Base-by-base conservation (phyloP, 2,797 vertebrate genomes). In the Antennarius maculatus region DNA sequence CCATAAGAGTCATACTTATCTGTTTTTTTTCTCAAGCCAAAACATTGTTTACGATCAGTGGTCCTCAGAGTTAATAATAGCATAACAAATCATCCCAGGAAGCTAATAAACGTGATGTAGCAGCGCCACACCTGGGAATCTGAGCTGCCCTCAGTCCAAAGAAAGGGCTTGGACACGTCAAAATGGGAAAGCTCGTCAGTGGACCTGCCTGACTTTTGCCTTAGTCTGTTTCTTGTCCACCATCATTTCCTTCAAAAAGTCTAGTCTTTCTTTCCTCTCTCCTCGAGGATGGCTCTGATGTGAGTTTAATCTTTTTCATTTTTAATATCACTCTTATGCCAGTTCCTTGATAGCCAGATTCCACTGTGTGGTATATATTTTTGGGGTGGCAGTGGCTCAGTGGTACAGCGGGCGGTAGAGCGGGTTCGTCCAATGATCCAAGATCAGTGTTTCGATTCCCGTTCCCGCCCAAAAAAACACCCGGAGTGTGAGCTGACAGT, bases 221-320 rank as follows among this genome's bases (percentile, higher is more conserved):
- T 34, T 34, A 3, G 2, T 5, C 39, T 7, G 1, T 39, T 74
- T 77, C 67, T 57, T 60, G 18, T 55, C 61, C 39, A 59, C 37
- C 28, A 43, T 42, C 57, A 49, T 71, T 37, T 12, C 14, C 10
- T 23, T 41, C 18, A 42, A 79, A 18, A 11, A 16, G 18, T 39
- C 11, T 23, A 17, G 51, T 50, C 48, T 60, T 28, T 8, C 39
- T 56, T 12, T 23, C 43, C 18, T 17, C 29, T 13, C 50, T 39
- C 34, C n/a, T 52, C 51, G 56, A 69, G 63, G 41, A 53, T 48
- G 69, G 67, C 66, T 37, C 29, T 54, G 49, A 61, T 62, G 45
- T 64, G 43, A 60, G 29, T 48, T 74, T 54, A 64, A 66, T 66
- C 55, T 62, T 47, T 62, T 52, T 42, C 68, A 64, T 72, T 37